phyloP scores from a whole-genome alignment of 2,113 vertebrate genomes.

The Cheirogaleus medius region DNA sequence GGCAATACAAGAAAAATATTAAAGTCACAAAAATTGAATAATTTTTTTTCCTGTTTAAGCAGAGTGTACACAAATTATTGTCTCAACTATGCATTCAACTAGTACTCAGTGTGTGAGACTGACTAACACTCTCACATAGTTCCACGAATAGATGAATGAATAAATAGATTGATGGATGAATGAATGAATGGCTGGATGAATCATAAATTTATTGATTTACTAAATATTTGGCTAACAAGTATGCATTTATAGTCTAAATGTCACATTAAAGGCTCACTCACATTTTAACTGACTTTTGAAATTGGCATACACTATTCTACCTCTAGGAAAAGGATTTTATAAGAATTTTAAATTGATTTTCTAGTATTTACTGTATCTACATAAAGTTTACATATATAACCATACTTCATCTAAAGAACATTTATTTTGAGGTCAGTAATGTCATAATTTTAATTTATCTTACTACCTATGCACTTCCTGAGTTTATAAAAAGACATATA shows the following conservation, averaged over 20 bases:
- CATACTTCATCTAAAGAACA: not conserved
- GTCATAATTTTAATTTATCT: constrained; percentile 41
- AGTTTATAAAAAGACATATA: not conserved
- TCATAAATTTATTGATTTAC: not conserved
- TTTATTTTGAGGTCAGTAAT: constrained; percentile 5
- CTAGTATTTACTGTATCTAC: not conserved
- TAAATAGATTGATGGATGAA: not conserved
- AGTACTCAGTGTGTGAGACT: not conserved
- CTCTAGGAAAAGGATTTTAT: not conserved
- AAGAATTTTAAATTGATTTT: not conserved
- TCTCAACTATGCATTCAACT: not conserved
- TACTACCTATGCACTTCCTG: not conserved
- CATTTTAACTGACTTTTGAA: not conserved
- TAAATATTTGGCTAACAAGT: not conserved
- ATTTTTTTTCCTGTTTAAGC: not conserved
- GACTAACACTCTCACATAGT: not conserved
- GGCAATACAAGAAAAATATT: not conserved
- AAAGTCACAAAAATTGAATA: not conserved
- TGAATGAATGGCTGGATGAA: not conserved
- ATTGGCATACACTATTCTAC: not conserved
- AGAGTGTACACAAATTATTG: not conserved
- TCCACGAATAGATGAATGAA: not conserved
- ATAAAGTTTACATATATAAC: not conserved
- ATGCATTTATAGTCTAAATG: not conserved
- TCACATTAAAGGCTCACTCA: not conserved